A percentile compares a stretch with the other conserved stretches of the same genome.
phyloP scores from a whole-genome alignment of 1,140 invertebrate species.

The Atta colombica region DNA sequence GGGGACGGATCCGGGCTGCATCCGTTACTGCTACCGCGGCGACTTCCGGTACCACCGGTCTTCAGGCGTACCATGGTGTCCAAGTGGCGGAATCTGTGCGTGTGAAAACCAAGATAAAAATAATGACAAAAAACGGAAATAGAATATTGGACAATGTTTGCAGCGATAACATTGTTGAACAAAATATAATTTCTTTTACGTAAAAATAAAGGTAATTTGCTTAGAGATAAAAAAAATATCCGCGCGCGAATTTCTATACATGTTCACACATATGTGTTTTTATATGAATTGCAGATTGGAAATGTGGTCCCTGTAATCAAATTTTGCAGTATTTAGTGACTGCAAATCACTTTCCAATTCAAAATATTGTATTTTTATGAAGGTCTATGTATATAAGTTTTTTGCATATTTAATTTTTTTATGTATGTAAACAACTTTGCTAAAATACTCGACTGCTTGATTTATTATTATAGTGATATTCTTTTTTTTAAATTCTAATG shows the following conservation, averaged over 20 bases:
- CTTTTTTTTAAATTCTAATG: background rate
- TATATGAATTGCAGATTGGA: slow-evolving; percentile 3
- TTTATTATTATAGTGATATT: background rate
- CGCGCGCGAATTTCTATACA: background rate
- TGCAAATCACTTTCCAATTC: slow-evolving; percentile 3
- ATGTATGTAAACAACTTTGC: slow-evolving; percentile 3
- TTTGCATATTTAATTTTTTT: slow-evolving; percentile 16
- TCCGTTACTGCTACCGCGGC: slow-evolving; percentile 84
- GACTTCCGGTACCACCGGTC: slow-evolving; percentile 86
- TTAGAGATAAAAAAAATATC: background rate
- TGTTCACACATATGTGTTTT: background rate
- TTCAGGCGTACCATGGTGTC: slow-evolving; percentile 92
- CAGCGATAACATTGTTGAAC: background rate
- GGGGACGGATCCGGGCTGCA: slow-evolving; percentile 87
- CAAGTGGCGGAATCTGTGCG: slow-evolving; percentile 92
- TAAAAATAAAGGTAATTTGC: background rate
- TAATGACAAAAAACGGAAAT: background rate
- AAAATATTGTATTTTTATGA: slow-evolving; percentile 19
- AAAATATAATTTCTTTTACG: background rate
- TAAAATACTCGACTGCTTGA: background rate
- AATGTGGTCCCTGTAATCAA: background rate
- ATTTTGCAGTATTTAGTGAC: background rate
- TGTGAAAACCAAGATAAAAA: background rate
- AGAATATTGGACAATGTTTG: background rate
- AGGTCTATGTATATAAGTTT: background rate